Evolutionary conservation across 2,888 invertebrate species (phyloP), one percentile per base, ranked within the genome.

Genomic region (Trachelus troglodyta): DNA sequence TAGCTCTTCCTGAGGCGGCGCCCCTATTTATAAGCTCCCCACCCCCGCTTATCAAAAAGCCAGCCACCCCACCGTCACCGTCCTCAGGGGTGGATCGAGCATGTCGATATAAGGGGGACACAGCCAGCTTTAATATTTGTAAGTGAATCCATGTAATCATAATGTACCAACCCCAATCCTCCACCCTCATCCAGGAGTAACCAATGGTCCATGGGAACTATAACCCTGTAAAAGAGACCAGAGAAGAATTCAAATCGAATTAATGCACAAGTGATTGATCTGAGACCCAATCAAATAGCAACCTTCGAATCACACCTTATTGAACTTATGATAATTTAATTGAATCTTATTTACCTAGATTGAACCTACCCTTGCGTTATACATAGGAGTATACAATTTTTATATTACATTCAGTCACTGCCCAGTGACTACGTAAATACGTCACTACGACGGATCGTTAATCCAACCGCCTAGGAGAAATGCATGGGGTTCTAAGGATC

Each of bases 1-100:
- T 88, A 87, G 83, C 86, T 84, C 81, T 82, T 80, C 82, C 80
- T 23, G 79, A 80, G 81, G 77, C 81, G 82, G 83, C 85, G 79
- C 80, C 83, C 84, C 87, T 87, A 90, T 89, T 89, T 90, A 90
- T 90, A 87, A 89, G 85, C 86, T 89, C 85, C 82, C 83, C 81
- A 79, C 83, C 68, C 79, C 79, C 77, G 35, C 74, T 81, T 79
- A 80, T 81, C 81, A 78, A 56, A 76, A 35, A 74, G 34, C 80
- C 83, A 30, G 6, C 31, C 71, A 30, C 71, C 71, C 71, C 71
- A 71, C 12, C 12, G 74, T 75, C 77, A n/a, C 83, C 75, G 79
- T 76, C 76, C 69, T 75, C 35, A 74, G 77, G 81, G 80, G 81
- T 74, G 78, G 75, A 79, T 77, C 76, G 77, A 73, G 77, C 76